Base-by-base conservation (phyloP, 2,113 vertebrate genomes). In the Anolis carolinensis region DNA sequence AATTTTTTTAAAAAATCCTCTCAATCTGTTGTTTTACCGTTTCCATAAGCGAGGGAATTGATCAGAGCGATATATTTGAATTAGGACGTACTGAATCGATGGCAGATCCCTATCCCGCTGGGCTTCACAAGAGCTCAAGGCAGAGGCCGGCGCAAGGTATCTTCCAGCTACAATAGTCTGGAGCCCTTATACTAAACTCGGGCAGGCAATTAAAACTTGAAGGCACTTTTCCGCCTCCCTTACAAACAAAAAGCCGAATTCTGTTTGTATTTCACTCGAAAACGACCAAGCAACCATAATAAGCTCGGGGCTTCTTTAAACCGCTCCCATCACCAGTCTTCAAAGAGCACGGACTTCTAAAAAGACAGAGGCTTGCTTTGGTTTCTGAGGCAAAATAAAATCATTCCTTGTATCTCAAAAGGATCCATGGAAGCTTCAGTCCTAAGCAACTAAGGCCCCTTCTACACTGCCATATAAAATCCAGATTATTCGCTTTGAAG, bases 71-170 rank as follows among this genome's bases (percentile, higher is more conserved):
- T 96, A 93, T 96, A 92, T 96, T 94, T 94, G 95, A 96, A 98
- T 97, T 93, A 96, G 98, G 97, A 97, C 95, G 87, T 96, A 96
- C 96, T 94, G 97, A 97, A 97, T 97, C 95, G 94, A 97, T 97
- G 96, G 97, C 97, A 97, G 96, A 96, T 96, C 90, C 95, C 89
- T 84, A 96, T 95, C 97, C 96, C 80, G 97, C 96, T 96, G 97
- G 86, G 94, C 95, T 96, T 94, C 97, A 94, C 94, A 94, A 93
- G 93, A 95, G 92, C 88, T 87, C 93, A 89, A 93, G 87, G 89
- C 90, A 90, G 92, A 94, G 95, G 94, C 90, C 91, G 90, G 94
- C 32, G 70, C 93, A 79, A 91, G 93, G 93, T 88, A 93, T 88
- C 21, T 50, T 82, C 83, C 82, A 84, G 90, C 91, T 93, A 82